Conservation (phyloP, 1,140 invertebrate species). For the Phocides pigmalion region DNA sequence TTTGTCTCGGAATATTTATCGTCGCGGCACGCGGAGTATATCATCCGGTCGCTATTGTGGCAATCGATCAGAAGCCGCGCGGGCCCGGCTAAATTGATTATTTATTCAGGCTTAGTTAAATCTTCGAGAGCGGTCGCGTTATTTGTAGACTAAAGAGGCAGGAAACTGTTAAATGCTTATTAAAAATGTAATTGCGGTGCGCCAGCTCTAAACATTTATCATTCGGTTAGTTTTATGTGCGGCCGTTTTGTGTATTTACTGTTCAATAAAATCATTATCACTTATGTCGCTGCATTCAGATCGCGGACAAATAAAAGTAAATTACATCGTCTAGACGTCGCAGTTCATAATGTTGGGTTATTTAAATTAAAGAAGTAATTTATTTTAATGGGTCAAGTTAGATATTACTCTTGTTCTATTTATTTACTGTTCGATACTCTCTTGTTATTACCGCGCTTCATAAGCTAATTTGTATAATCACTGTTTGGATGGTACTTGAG, state of each 20-base stretch:
- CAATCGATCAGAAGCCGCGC: slow-evolving; percentile 77
- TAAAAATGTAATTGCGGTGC: slow-evolving; percentile 53
- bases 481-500: slow-evolving; percentile 21
- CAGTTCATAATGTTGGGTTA: slow-evolving; percentile 6
- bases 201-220: slow-evolving; percentile 52
- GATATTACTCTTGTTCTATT: not conserved
- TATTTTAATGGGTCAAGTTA: not conserved
- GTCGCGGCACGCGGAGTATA: slow-evolving; percentile 72
- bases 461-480: slow-evolving; percentile 22
- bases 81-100: slow-evolving; percentile 74
- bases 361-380: slow-evolving; percentile 2
- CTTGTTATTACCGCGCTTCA: not conserved
- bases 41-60: slow-evolving; percentile 77
- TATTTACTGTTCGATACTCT: not conserved
- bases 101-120: slow-evolving; percentile 79
- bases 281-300: slow-evolving; percentile 6
- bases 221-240: slow-evolving; percentile 50
- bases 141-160: slow-evolving; percentile 75
- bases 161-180: slow-evolving; percentile 68
- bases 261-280: slow-evolving; percentile 31
- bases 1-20: slow-evolving; percentile 83
- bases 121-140: slow-evolving; percentile 67
- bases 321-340: slow-evolving; percentile 16
- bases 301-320: slow-evolving; percentile 15
- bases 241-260: slow-evolving; percentile 27